Base-by-base conservation (phyloP, 2,113 vertebrate species). In the Natator depressus region DNA sequence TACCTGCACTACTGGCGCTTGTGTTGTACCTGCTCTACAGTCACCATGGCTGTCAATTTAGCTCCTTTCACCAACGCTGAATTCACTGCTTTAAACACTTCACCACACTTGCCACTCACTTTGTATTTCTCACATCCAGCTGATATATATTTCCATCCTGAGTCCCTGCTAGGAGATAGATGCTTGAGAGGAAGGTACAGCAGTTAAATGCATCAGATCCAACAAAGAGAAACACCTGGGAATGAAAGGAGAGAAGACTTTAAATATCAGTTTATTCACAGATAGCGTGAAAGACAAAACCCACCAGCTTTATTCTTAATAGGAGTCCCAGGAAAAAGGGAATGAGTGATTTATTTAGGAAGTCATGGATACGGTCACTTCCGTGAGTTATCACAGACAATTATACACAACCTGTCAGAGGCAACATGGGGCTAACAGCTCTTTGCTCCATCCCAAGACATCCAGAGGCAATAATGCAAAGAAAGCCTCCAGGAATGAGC, bases 141-240 rank as follows among this genome's bases (percentile, higher is more conserved):
- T 98, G 98, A 93, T 98, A 99, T 53, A 99, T 98, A 90, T 98
- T 98, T 76, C 98, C 98, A 94, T 99, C 98, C 78, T 99, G 98
- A 50, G 98, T 97, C 27, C 98, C 98, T 24, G 98, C 98, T 51
- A 99, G 94, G 13, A 99, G 20, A 20, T 97, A 98, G 82, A 98
- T 97, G 75, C 98, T 98, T 1, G 98, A 98, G 88, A 99, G 98
- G 97, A 99, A 99, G 0, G 98, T 95, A 84, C 98, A 99, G 96
- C 98, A 99, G 89, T 99, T 99, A 96, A 99, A 99, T 0, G 98
- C 98, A 3, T 98, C 98, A 0, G 98, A 98, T 50, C 98, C 98
- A 1, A 96, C 3, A 1, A 98, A 99, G 27, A 98, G 97, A 91
- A 99, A 99, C 14, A 99, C 91, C 98, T 99, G 90, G 24, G 59